Base-by-base conservation (phyloP, 2,797 vertebrate genomes). In the Arctocebus calabarensis region DNA sequence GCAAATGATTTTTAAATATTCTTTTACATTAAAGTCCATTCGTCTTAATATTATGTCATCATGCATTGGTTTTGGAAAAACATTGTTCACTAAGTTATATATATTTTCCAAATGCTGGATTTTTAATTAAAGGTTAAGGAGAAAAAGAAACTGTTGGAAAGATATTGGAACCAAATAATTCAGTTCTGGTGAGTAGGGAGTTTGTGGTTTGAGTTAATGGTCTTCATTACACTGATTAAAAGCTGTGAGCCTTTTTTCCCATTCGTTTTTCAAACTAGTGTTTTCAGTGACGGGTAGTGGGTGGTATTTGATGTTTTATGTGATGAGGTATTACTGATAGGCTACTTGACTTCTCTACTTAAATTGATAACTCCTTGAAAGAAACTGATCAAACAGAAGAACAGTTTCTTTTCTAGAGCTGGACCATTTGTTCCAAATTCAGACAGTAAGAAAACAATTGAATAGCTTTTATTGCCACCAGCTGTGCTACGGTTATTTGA, bases 121-220 rank as follows among this genome's bases (percentile, higher is more conserved):
- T 52, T 14, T 97, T 97, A 97, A 95, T 98, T 98, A 97, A 97
- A 95, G 91, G 94, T 96, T 96, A 96, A 95, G 94, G 89, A 94
- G 96, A 74, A 97, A 97, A 94, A 71, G 61, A 95, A 95, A 81
- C 84, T 84, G 84, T 90, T 94, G 87, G 88, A 95, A 97, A 97
- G 94, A 95, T 92, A 95, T 73, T 95, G 91, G 81, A 95, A 75
- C 73, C 91, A 96, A 96, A 96, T 95, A 94, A 94, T 88, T 97
- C 77, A 93, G 84, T 97, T 91, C 62, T 96, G 45, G 81, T 96
- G 84, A 75, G 77, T 55, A 89, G 96, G 73, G 91, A 95, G 81
- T 94, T 96, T 96, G 94, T 96, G 66, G 86, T 88, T 96, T 90
- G 77, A 71, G 84, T 93, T 97, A 97, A 96, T 97, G 90, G 87